These are phyloP conservation scores for Cataglyphis albicans DNA, from an alignment of 2,888 invertebrate genomes.

Conservation along the genomic window DNA sequence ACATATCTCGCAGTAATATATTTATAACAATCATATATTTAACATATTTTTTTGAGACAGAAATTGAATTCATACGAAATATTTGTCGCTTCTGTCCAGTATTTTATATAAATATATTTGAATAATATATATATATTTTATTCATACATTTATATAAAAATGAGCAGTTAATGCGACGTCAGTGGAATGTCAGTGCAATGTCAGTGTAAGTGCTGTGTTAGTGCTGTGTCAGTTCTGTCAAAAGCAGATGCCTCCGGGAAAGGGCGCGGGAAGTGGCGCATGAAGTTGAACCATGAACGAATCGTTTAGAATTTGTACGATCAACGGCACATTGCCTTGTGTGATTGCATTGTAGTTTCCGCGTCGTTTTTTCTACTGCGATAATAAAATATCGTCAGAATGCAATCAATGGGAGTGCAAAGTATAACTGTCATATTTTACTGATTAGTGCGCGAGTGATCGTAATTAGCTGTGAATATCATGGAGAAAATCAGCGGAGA, in stretches of 20 bases:
- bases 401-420: neutral
- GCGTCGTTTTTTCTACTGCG: neutral
- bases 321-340: neutral
- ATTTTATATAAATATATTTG: neutral
- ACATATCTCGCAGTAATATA: neutral
- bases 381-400: neutral
- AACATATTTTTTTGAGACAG: neutral
- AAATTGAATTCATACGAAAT: neutral
- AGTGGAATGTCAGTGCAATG: too few relatives aligned
- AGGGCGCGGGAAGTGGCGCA: neutral
- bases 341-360: neutral
- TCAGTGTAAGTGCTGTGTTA: too few relatives aligned
- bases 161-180: neutral
- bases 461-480: neutral
- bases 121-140: neutral
- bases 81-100: neutral
- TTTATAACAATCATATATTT: neutral
- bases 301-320: neutral
- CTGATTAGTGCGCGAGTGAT: neutral
- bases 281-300: neutral
- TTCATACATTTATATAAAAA: neutral
- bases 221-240: neutral
- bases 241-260: neutral
- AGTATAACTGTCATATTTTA: neutral
- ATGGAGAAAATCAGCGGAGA: neutral